Conservation (phyloP, 2,797 vertebrate genomes). For the Margarornis squamiger region DNA sequence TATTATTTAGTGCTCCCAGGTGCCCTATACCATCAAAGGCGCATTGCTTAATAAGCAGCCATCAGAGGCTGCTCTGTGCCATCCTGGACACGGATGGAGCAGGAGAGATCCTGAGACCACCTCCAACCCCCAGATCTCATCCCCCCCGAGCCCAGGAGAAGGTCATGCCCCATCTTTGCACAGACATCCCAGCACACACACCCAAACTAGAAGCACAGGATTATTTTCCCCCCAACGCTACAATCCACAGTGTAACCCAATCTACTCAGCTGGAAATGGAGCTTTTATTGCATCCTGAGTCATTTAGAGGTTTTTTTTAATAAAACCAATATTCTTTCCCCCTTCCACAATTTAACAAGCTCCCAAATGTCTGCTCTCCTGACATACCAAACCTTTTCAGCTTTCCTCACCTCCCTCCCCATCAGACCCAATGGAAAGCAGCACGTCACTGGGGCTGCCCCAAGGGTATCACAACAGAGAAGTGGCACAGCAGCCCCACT, state of each 20-base stretch:
- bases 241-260: background rate
- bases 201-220: background rate
- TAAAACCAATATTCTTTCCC: background rate
- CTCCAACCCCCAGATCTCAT: background rate
- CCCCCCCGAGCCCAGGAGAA: background rate
- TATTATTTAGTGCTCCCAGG: constrained; percentile 37
- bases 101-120: background rate
- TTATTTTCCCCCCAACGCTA: background rate
- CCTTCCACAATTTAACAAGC: background rate
- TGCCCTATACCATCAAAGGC: constrained; percentile 14
- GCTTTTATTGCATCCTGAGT: constrained; percentile 37
- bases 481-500: background rate
- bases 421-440: background rate
- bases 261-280: constrained; percentile 1
- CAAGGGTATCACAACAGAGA: background rate
- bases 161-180: background rate
- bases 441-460: background rate
- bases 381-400: background rate
- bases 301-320: background rate
- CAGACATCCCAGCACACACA: background rate
- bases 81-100: background rate
- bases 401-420: background rate
- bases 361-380: background rate
- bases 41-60: constrained; percentile 6
- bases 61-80: background rate